phyloP scores from a whole-genome alignment of 2,797 vertebrate species.

The Molossus alvarezi region DNA sequence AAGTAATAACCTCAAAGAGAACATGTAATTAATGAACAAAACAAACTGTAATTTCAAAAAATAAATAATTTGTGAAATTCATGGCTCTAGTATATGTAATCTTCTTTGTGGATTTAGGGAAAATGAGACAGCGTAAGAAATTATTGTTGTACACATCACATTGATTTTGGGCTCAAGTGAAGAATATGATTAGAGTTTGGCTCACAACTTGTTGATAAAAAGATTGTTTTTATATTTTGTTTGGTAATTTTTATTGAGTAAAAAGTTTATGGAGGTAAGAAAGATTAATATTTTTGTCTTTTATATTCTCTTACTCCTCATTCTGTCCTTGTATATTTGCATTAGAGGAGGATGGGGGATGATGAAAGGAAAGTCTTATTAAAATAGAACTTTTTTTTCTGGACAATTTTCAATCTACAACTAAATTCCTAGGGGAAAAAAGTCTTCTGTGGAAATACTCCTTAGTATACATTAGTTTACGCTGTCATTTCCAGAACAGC shows the following conservation, averaged over 20 bases:
- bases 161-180: neutral
- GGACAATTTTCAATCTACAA: neutral
- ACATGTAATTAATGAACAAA: slow-evolving; percentile 45
- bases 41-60: slow-evolving; percentile 21
- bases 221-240: neutral
- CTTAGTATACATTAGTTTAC: neutral
- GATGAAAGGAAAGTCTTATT: neutral
- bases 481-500: neutral
- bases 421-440: slow-evolving; percentile 61
- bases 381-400: neutral
- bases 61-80: neutral
- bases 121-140: neutral
- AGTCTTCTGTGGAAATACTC: neutral
- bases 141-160: neutral
- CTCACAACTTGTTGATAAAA: neutral
- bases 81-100: slow-evolving; percentile 14
- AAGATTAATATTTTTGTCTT: neutral
- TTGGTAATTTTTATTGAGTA: neutral
- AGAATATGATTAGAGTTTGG: slow-evolving; percentile 6
- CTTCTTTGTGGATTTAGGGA: neutral
- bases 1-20: slow-evolving; percentile 29
- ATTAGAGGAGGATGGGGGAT: neutral
- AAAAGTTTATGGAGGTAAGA: neutral
- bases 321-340: neutral
- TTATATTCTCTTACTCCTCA: neutral